These are phyloP conservation scores for Pollicipes pollicipes DNA, from an alignment of 1,140 invertebrate genomes.

Conservation along the genomic window DNA sequence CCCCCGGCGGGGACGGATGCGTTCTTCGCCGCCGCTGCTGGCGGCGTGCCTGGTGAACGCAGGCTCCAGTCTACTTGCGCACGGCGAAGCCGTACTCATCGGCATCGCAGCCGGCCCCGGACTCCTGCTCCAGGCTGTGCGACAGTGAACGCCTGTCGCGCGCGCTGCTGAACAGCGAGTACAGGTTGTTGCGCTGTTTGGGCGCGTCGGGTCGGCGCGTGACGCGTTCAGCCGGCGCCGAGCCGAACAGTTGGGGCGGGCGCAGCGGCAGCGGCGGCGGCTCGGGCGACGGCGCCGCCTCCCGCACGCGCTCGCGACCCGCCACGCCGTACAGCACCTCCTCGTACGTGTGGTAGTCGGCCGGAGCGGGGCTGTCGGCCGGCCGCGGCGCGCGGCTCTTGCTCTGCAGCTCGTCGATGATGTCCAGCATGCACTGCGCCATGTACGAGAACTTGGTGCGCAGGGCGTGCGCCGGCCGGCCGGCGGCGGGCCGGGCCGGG, in stretches of 20 bases:
- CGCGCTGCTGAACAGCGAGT: slow-evolving; percentile 4
- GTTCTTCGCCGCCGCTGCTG: too few relatives aligned
- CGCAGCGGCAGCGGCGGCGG: neutral
- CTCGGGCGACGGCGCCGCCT: neutral
- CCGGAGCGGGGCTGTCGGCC: neutral
- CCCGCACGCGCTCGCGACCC: neutral
- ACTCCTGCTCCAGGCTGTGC: neutral
- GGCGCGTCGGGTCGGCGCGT: neutral
- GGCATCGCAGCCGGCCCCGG: neutral
- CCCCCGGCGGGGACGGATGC: too few relatives aligned
- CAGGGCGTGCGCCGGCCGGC: neutral
- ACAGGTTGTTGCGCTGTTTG: slow-evolving; percentile 3
- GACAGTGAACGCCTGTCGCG: neutral
- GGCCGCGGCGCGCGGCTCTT: neutral
- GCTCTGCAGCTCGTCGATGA: slow-evolving; percentile 5
- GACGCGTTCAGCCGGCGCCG: neutral
- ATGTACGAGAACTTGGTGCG: slow-evolving; percentile 4
- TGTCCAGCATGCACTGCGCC: slow-evolving; percentile 5
- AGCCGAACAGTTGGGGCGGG: neutral
- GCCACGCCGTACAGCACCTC: neutral
- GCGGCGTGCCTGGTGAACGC: too few relatives aligned
- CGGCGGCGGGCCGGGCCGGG: too few relatives aligned
- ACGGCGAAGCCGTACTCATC: slow-evolving; percentile 3
- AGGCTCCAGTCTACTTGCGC: neutral
- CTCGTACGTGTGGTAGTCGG: slow-evolving; percentile 4